These are phyloP conservation scores for Hypanus sabinus DNA, from an alignment of 2,113 vertebrate species.

Conservation along the genomic window DNA sequence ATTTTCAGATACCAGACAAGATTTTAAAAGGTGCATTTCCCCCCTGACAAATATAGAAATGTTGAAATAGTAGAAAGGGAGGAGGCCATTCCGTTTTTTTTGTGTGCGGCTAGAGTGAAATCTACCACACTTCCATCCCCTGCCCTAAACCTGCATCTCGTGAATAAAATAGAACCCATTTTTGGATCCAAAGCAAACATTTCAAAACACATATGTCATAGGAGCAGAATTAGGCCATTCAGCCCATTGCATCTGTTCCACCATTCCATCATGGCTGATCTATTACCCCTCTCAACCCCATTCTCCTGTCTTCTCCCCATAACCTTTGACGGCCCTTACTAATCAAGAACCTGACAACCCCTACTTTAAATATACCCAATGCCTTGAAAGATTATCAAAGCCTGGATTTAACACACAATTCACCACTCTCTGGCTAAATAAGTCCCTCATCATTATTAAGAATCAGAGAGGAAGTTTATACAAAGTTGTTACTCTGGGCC, in stretches of 20 bases:
- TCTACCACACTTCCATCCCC: neutral
- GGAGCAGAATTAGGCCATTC: too few species aligned
- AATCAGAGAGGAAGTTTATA: neutral
- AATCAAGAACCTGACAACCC: too few species aligned
- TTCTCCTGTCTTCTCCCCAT: too few species aligned
- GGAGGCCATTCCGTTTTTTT: neutral
- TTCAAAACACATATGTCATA: neutral
- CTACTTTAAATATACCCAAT: too few species aligned
- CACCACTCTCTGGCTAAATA: too few species aligned
- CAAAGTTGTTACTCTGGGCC: too few species aligned
- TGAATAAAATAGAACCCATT: neutral
- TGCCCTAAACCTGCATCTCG: neutral
- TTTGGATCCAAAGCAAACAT: neutral
- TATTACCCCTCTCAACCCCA: too few species aligned
- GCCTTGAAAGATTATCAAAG: too few species aligned
- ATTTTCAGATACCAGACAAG: slow-evolving; percentile 14
- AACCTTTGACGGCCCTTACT: too few species aligned
- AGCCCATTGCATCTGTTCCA: too few species aligned
- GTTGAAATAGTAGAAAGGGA: neutral
- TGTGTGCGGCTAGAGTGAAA: neutral
- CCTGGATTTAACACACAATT: too few species aligned
- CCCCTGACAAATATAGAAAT: neutral
- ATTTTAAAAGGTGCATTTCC: neutral
- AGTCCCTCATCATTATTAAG: neutral
- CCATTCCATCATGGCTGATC: too few species aligned